A percentile compares a stretch with the other conserved stretches of the same genome.
phyloP scores from a whole-genome alignment of 2,888 invertebrate species.

The Brachypterus glaber region DNA sequence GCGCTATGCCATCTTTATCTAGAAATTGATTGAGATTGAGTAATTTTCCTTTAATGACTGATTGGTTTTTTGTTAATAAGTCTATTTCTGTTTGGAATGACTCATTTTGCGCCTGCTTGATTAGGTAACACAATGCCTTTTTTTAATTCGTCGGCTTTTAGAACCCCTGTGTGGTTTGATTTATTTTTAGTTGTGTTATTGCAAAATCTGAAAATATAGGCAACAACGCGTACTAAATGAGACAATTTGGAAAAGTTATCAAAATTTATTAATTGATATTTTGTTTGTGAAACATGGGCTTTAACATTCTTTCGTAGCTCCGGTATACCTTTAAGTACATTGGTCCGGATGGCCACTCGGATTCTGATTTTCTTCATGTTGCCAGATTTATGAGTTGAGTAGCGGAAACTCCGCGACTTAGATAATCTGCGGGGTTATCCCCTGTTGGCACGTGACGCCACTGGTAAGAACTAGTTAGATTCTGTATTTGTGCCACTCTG shows the following conservation, averaged over 20 bases:
- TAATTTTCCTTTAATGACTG: slow-evolving; percentile 4
- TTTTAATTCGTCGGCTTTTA: background rate
- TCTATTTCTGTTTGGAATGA: slow-evolving; percentile 7
- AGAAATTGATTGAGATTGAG: slow-evolving; percentile 15
- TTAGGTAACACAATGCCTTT: slow-evolving; percentile 1
- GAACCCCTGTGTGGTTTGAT: background rate
- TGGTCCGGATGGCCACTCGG: too few species aligned
- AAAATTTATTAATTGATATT: slow-evolving; percentile 2
- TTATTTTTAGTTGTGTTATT: background rate
- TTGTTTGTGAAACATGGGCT: too few species aligned
- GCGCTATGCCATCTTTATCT: slow-evolving; percentile 13
- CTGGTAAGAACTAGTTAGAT: background rate
- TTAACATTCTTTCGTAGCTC: too few species aligned
- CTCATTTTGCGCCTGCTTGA: background rate
- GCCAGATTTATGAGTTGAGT: slow-evolving; percentile 2
- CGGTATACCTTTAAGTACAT: too few species aligned
- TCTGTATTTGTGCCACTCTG: slow-evolving; percentile 11
- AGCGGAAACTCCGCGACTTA: slow-evolving; percentile 3
- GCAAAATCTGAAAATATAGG: slow-evolving; percentile 3
- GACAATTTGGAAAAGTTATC: slow-evolving; percentile 2
- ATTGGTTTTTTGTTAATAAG: slow-evolving; percentile 1
- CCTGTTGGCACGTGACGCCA: slow-evolving; percentile 10
- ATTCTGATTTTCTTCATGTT: too few species aligned
- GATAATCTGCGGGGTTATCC: slow-evolving; percentile 12
- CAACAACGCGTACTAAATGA: slow-evolving; percentile 2